Conservation (phyloP, 2,113 vertebrate species). For the Cairina moschata region DNA sequence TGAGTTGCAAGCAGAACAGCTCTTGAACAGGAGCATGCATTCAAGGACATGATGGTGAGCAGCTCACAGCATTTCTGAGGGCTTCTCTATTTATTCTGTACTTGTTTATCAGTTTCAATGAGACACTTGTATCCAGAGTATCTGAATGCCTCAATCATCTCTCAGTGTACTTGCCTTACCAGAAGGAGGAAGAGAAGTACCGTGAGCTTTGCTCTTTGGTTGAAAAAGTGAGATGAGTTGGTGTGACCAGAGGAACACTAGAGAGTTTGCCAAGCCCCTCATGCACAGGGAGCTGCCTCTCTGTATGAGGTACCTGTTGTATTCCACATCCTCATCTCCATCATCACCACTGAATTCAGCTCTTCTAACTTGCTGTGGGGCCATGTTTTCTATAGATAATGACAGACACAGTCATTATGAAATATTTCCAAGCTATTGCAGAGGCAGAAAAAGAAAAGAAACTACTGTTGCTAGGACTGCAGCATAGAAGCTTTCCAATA, state of each 20-base stretch:
- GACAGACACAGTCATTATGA: neutral
- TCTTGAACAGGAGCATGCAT: neutral
- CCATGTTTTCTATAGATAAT: neutral
- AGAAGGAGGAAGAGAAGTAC: neutral
- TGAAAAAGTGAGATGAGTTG: neutral
- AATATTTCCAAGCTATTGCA: neutral
- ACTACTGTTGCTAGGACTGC: neutral
- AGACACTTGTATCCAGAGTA: neutral
- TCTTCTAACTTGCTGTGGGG: neutral
- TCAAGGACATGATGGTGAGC: neutral
- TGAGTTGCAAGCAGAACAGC: neutral
- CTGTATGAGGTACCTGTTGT: neutral
- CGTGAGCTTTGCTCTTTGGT: neutral
- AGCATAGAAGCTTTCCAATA: neutral
- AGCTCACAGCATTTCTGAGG: neutral
- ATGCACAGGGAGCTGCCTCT: neutral
- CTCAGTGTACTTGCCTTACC: neutral
- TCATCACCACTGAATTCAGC: neutral
- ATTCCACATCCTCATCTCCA: neutral
- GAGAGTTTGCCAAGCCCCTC: neutral
- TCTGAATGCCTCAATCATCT: accelerated
- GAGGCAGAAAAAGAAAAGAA: neutral
- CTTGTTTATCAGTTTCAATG: neutral
- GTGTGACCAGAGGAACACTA: neutral
- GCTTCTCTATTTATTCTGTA: neutral